phyloP scores from a whole-genome alignment of 1,140 invertebrate species.

The Tenebrio molitor region DNA sequence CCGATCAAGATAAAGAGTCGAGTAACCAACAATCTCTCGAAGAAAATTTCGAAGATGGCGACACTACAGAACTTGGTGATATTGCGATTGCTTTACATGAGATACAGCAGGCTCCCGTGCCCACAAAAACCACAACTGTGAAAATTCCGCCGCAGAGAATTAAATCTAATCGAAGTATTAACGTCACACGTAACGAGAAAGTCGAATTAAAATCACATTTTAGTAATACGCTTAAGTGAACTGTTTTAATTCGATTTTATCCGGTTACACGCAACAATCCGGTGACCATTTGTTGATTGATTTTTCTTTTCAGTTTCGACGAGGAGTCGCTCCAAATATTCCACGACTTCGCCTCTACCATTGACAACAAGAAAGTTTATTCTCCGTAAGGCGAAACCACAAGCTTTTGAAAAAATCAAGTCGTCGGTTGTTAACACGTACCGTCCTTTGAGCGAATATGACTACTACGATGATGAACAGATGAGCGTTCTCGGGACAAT shows the following conservation, averaged over 20 bases:
- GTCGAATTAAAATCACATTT: too few species aligned
- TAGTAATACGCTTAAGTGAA: too few species aligned
- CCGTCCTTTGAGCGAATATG: slow-evolving; percentile 66
- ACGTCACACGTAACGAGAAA: too few species aligned
- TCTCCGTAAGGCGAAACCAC: slow-evolving; percentile 42
- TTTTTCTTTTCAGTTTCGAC: slow-evolving; percentile 6
- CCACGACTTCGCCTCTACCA: slow-evolving; percentile 48
- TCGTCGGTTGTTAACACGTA: slow-evolving; percentile 37
- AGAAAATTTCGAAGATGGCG: slow-evolving; percentile 33
- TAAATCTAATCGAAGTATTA: not conserved
- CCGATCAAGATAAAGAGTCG: slow-evolving; percentile 57
- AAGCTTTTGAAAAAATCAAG: slow-evolving; percentile 44
- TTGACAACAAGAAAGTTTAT: slow-evolving; percentile 40
- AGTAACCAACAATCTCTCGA: slow-evolving; percentile 57
- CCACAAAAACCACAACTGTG: slow-evolving; percentile 39
- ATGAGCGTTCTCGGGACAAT: slow-evolving; percentile 70
- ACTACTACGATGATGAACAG: slow-evolving; percentile 78
- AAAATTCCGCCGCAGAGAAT: slow-evolving; percentile 6
- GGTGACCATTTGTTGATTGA: too few species aligned
- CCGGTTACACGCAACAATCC: not conserved
- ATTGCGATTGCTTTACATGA: slow-evolving; percentile 55
- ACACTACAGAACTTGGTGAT: slow-evolving; percentile 56
- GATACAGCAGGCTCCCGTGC: slow-evolving; percentile 61
- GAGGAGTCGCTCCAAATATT: too few species aligned
- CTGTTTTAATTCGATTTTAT: too few species aligned